Percentiles rank a stretch among this genome's conserved stretches.
phyloP scores from a whole-genome alignment of 2,797 vertebrate species.

The Arrhamphus sclerolepis region DNA sequence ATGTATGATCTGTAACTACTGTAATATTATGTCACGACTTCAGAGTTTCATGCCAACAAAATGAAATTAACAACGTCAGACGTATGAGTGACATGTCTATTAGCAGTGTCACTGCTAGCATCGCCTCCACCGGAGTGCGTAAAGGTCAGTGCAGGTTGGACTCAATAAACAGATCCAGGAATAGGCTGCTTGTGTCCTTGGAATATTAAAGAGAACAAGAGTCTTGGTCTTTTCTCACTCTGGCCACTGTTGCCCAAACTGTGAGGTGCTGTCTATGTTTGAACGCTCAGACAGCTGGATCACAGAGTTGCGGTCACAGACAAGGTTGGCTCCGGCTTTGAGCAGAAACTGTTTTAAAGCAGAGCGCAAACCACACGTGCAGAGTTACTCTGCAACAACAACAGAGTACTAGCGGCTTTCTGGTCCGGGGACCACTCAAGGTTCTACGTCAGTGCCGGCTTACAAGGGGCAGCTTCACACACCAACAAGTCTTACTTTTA shows the following conservation, averaged over 20 bases:
- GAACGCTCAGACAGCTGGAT: conserved; percentile 36
- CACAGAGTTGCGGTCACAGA: conserved; percentile 34
- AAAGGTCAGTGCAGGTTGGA: conserved; percentile 66
- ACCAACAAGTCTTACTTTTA: neutral
- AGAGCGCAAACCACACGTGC: conserved; percentile 14
- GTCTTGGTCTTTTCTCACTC: conserved; percentile 20
- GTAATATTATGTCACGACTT: conserved; percentile 22
- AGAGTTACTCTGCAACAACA: conserved; percentile 10
- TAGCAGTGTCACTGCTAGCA: conserved; percentile 40
- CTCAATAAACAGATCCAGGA: conserved; percentile 76
- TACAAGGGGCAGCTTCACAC: conserved; percentile 4
- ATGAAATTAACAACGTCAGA: conserved; percentile 52
- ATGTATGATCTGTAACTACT: conserved; percentile 1
- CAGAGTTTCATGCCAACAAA: conserved; percentile 39
- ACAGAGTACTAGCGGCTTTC: no score
- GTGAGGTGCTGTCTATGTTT: conserved; percentile 11
- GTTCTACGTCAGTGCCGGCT: conserved; percentile 11
- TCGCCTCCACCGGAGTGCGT: conserved; percentile 36
- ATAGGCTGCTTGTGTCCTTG: conserved; percentile 75
- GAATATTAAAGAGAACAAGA: conserved; percentile 62
- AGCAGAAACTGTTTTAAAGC: conserved; percentile 49
- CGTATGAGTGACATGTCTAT: conserved; percentile 68
- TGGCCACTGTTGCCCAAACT: conserved; percentile 13
- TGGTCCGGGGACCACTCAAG: no score
- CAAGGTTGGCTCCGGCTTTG: conserved; percentile 38